Evolutionary conservation across 2,113 vertebrate species (phyloP), one percentile per base, ranked within the genome.

Genomic region (Sinosuthora webbiana): DNA sequence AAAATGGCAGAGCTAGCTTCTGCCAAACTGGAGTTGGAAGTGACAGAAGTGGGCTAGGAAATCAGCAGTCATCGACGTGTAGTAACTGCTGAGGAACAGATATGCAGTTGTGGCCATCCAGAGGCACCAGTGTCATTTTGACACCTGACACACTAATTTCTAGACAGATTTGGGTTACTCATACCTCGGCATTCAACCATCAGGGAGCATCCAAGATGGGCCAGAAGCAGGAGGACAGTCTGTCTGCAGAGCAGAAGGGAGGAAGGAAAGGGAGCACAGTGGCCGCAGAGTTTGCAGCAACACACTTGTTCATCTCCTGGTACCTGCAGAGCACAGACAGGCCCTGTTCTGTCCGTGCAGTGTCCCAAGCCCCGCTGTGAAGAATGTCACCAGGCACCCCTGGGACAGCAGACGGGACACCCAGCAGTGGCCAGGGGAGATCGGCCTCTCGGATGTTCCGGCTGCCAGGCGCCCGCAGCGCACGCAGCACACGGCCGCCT

Each of bases 231-330:
- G 20, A 76, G 19, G 31, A 70, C 57, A 50, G 27, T 53, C 28
- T 55, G 14, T 3, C 16, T 59, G 57, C 71, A 33, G 69, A 89
- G 65, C 24, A 45, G 30, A 59, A 87, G 20, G 64, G n/a, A 64
- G 5, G 6, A 62, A 15, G 6, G 13, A 47, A 44, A 45, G 25
- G 31, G n/a, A 18, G 31, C 3, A 23, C 65, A 25, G 45, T 0
- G 21, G 37, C 62, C 47, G 33, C 30, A 33, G 21, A 24, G 50
- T 23, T 31, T 27, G 31, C 24, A 63, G 28, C 56, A 16, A 16
- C 0, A 1, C 0, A 0, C 24, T 20, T 0, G 1, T 27, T 53
- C 42, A 7, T 35, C 14, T 16, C 62, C 44, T 21, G 2, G 11
- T 17, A 19, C 21, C 12, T 18, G n/a, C 33, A 8, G 31, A 4